Conservation (phyloP, 2,113 vertebrate genomes). For the Perca fluviatilis region DNA sequence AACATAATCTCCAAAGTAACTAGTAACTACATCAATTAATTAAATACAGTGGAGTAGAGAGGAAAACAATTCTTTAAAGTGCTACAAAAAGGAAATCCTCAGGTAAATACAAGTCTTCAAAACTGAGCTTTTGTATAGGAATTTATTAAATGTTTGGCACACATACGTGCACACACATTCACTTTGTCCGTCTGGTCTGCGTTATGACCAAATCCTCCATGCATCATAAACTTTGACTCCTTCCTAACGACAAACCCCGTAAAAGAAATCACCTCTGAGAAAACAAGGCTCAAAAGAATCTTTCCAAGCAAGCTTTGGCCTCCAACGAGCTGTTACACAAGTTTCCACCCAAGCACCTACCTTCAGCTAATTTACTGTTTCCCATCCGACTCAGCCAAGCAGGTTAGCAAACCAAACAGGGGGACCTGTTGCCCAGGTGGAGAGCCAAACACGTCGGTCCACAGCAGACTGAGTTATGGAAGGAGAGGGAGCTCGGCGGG, state of each 20-base stretch:
- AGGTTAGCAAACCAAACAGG: constrained; percentile 42
- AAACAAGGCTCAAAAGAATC: constrained; percentile 24
- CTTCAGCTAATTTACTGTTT: constrained; percentile 33
- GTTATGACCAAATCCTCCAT: constrained; percentile 34
- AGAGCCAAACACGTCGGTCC: constrained; percentile 31
- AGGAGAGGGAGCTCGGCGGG: constrained; percentile 41
- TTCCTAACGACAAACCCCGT: constrained; percentile 46
- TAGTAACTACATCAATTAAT: background rate
- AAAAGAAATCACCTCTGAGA: constrained; percentile 61
- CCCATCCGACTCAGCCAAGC: constrained; percentile 22
- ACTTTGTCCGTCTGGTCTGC: background rate
- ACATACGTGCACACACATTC: background rate
- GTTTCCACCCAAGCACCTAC: constrained; percentile 23
- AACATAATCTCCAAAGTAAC: background rate
- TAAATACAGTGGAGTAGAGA: background rate
- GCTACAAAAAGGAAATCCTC: background rate
- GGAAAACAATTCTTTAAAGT: too few species aligned
- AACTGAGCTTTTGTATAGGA: background rate
- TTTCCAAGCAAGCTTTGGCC: constrained; percentile 28
- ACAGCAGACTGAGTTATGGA: constrained; percentile 70
- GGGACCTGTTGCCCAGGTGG: constrained; percentile 66
- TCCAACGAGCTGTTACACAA: constrained; percentile 47
- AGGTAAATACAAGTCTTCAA: background rate
- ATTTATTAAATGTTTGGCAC: background rate
- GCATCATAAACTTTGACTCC: constrained; percentile 64